Evolutionary conservation across 1,140 invertebrate species (phyloP).

Genomic region (Zaprionus gabonicus): DNA sequence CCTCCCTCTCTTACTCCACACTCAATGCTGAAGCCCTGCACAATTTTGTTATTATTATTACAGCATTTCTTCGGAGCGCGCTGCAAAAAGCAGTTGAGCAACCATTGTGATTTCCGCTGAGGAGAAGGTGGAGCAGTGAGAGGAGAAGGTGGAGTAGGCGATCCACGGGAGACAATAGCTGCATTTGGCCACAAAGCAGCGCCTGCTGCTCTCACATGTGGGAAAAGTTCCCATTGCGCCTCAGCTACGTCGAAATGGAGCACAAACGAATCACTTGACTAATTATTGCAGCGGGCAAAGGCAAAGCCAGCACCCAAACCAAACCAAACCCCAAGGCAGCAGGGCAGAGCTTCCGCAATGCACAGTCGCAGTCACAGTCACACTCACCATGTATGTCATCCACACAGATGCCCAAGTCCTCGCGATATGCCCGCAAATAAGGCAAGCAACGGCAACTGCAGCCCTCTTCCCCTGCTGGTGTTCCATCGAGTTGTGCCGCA

Average conservation of each 20-base stretch:
- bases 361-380: not conserved
- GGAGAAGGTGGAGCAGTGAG: not conserved
- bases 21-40: slow-evolving; percentile 52
- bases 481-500: not conserved
- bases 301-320: not conserved
- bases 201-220: slow-evolving; percentile 48
- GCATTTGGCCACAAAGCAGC: slow-evolving; percentile 15
- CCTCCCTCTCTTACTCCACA: not conserved
- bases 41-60: slow-evolving; percentile 76
- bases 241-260: slow-evolving; percentile 57
- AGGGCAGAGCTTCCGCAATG: slow-evolving; percentile 46
- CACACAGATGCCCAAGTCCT: slow-evolving; percentile 89
- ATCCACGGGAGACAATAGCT: slow-evolving; percentile 14
- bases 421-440: slow-evolving; percentile 88
- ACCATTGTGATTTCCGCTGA: slow-evolving; percentile 60
- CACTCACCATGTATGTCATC: slow-evolving; percentile 89
- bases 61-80: slow-evolving; percentile 72
- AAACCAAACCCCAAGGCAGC: not conserved
- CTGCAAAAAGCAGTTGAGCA: slow-evolving; percentile 63
- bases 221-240: slow-evolving; percentile 46
- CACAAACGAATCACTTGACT: slow-evolving; percentile 46
- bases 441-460: slow-evolving; percentile 88
- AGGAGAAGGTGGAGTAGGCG: not conserved
- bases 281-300: slow-evolving; percentile 31
- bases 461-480: slow-evolving; percentile 48